Evolutionary conservation across 2,888 invertebrate species (phyloP).

Genomic region (Drosophila maculinotata): DNA sequence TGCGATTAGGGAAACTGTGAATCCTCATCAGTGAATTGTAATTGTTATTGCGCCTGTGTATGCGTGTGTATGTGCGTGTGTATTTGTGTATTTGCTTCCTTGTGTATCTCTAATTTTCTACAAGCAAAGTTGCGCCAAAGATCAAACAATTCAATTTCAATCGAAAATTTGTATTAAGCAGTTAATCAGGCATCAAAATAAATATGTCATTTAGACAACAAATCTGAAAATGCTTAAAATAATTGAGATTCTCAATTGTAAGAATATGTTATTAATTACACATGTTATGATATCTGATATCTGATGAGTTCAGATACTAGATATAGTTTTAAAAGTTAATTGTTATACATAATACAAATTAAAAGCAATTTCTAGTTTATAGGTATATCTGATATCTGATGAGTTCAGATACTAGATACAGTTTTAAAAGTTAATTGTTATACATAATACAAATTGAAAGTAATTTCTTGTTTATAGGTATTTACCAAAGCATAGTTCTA

Average conservation of each 20-base stretch:
- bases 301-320: too few relatives aligned
- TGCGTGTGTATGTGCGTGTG: not conserved
- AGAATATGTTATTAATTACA: too few relatives aligned
- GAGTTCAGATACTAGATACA: too few relatives aligned
- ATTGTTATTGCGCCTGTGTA: not conserved
- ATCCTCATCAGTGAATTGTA: conserved; percentile 14
- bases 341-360: too few relatives aligned
- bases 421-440: too few relatives aligned
- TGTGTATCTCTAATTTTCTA: conserved; percentile 18
- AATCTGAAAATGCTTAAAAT: too few relatives aligned
- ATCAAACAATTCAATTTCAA: conserved; percentile 29
- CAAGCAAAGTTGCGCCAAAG: conserved; percentile 19
- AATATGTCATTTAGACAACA: not conserved
- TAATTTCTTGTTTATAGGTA: not conserved
- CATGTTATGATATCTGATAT: too few relatives aligned
- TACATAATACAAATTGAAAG: too few relatives aligned
- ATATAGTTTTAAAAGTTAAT: too few relatives aligned
- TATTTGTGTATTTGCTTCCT: conserved; percentile 5
- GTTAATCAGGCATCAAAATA: conserved; percentile 9
- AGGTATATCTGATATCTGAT: too few relatives aligned
- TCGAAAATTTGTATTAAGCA: conserved; percentile 12
- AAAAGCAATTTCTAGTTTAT: not conserved
- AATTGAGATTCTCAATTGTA: too few relatives aligned
- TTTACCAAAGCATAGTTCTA: conserved; percentile 54
- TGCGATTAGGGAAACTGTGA: conserved; percentile 21